Evolutionary conservation across 2,888 invertebrate genomes (phyloP).

Genomic region (Dioctria rufipes): DNA sequence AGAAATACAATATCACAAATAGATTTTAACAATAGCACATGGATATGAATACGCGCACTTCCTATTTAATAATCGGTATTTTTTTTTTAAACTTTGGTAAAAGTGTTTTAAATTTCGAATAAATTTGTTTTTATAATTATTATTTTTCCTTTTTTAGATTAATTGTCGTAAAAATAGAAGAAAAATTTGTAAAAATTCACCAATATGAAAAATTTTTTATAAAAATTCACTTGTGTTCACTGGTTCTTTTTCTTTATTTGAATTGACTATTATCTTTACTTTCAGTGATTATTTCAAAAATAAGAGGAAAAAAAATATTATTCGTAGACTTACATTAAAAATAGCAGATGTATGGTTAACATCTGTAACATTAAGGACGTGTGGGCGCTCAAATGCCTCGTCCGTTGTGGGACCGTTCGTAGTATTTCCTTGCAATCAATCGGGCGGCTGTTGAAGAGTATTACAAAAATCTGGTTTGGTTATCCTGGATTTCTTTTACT

Average conservation of each 20-base stretch:
- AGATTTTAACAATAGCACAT: too few relatives aligned
- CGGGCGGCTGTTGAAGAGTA: slow-evolving; percentile 8
- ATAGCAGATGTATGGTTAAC: background rate
- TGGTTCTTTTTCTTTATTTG: background rate
- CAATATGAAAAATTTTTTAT: background rate
- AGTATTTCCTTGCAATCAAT: slow-evolving; percentile 15
- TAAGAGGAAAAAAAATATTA: background rate
- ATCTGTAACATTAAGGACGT: slow-evolving; percentile 8
- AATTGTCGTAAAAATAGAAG: too few relatives aligned
- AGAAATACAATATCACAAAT: too few relatives aligned
- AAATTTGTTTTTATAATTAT: too few relatives aligned
- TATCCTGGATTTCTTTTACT: slow-evolving; percentile 4
- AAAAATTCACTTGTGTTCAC: too few relatives aligned
- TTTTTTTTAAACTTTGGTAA: too few relatives aligned
- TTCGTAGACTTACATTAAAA: background rate
- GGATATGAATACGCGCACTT: too few relatives aligned
- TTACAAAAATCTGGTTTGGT: slow-evolving; percentile 1
- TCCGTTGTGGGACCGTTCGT: background rate
- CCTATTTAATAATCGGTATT: too few relatives aligned
- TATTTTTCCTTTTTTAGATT: too few relatives aligned
- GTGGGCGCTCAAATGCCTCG: slow-evolving; percentile 7
- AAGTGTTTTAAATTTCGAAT: too few relatives aligned
- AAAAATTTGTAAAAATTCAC: background rate
- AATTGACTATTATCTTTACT: background rate
- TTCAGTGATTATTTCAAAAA: background rate